phyloP scores from a whole-genome alignment of 2,797 vertebrate species.

The Corythornis leucogaster region DNA sequence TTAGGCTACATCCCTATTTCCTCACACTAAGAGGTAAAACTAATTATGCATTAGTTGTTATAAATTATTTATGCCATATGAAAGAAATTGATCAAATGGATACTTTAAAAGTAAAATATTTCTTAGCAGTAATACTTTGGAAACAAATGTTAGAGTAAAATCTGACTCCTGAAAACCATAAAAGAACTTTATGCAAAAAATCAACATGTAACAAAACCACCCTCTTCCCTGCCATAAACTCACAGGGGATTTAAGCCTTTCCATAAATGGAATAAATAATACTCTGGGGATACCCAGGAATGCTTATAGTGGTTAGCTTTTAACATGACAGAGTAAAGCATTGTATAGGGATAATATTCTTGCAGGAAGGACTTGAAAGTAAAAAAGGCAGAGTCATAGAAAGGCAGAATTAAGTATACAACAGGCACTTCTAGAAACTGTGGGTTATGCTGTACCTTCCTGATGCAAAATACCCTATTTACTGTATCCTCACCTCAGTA shows the following conservation, averaged over 20 bases:
- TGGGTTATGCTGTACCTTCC: not conserved
- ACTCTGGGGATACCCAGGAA: constrained; percentile 20
- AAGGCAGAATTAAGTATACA: not conserved
- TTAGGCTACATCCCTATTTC: not conserved
- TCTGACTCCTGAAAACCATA: not conserved
- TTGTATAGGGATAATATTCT: not conserved
- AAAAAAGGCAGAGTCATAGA: not conserved
- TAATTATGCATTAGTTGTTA: not conserved
- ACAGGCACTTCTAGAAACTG: not conserved
- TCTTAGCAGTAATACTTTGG: not conserved
- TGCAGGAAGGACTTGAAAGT: not conserved
- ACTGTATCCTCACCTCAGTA: not conserved
- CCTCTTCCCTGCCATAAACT: not conserved
- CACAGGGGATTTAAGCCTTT: constrained; percentile 10
- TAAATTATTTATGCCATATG: not conserved
- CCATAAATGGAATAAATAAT: constrained; percentile 16
- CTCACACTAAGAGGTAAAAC: not conserved
- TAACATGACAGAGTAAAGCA: not conserved
- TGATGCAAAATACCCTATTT: not conserved
- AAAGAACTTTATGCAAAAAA: not conserved
- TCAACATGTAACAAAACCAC: not conserved
- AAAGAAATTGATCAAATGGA: not conserved
- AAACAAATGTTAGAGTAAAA: not conserved
- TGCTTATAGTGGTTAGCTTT: constrained; percentile 16
- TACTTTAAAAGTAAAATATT: not conserved